Base-by-base conservation (phyloP, 1,140 invertebrate species). In the Solenopsis invicta region DNA sequence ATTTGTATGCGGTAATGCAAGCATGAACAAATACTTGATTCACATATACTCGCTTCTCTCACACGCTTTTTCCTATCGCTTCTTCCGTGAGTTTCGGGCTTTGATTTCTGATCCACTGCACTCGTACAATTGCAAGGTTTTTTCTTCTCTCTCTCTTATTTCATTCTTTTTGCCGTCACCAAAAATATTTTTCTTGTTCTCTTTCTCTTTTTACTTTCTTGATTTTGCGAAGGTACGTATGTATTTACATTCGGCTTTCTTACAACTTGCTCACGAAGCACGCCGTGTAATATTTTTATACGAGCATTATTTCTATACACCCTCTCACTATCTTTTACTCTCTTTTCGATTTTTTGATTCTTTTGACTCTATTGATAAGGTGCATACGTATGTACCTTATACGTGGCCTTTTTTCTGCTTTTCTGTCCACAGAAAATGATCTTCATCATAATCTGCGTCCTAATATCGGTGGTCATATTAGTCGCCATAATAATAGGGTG, bases 381-480 rank as follows among this genome's bases (percentile, higher is more conserved):
- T 13, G 62, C 54, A 48, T 16, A 52, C 13, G 8, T 34, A 16
- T 37, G 41, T 72, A 69, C 9, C 54, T 84, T 29, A 84, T 72
- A 61, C 56, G 24, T 82, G 54, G 80, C 45, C n/a, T n/a, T 69
- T 21, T 61, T 12, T 85, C 18, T 90, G 77, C 94, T 96, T 96
- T 97, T 97, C 94, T 97, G 96, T 97, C 97, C 97, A 95, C 97
- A 98, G 97, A 98, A 98, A 98, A 97, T 97, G 96, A 97, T 97
- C 96, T 96, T 97, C 96, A 97, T 97, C 96, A 96, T 97, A 95
- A 97, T 97, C 96, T 97, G 97, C 97, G 96, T 97, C 95, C 95
- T 96, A 96, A 93, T 95, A 94, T 91, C 89, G 90, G 90, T 91
- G 93, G 92, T 95, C 92, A 94, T 95, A 94, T 90, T 95, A 93